phyloP scores from a whole-genome alignment of 1,140 invertebrate species.

The Cardiocondyla obscurior region DNA sequence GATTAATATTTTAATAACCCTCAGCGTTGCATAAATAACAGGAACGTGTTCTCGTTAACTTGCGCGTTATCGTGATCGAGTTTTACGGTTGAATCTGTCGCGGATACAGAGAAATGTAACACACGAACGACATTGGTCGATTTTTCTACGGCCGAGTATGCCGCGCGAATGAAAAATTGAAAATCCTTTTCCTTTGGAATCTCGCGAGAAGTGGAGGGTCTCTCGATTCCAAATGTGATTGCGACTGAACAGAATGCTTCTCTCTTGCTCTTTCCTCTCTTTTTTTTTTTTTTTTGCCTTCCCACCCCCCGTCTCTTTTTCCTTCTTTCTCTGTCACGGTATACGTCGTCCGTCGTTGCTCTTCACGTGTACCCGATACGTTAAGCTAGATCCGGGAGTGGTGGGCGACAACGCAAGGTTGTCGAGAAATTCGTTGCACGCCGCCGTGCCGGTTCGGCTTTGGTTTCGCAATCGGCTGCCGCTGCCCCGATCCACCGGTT shows the following conservation, averaged over 20 bases:
- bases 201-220: background rate
- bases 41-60: background rate
- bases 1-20: slow-evolving; percentile 31
- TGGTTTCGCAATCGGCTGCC: background rate
- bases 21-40: background rate
- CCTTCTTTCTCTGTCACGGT: background rate
- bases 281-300: background rate
- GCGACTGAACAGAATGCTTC: background rate
- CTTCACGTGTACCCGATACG: slow-evolving; percentile 24
- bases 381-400: slow-evolving; percentile 61
- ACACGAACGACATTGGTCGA: background rate
- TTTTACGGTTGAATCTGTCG: too few species aligned
- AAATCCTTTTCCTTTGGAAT: background rate
- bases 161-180: background rate
- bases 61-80: background rate
- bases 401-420: slow-evolving; percentile 59
- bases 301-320: background rate
- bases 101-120: background rate
- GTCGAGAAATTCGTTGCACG: slow-evolving; percentile 33
- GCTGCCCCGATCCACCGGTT: background rate
- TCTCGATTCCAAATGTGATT: background rate
- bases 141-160: background rate
- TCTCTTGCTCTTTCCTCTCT: background rate
- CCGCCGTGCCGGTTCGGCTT: background rate
- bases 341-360: slow-evolving; percentile 30